Evolutionary conservation across 2,113 vertebrate genomes (phyloP), one percentile per base, ranked within the genome.

Genomic region (Dipodomys merriami): DNA sequence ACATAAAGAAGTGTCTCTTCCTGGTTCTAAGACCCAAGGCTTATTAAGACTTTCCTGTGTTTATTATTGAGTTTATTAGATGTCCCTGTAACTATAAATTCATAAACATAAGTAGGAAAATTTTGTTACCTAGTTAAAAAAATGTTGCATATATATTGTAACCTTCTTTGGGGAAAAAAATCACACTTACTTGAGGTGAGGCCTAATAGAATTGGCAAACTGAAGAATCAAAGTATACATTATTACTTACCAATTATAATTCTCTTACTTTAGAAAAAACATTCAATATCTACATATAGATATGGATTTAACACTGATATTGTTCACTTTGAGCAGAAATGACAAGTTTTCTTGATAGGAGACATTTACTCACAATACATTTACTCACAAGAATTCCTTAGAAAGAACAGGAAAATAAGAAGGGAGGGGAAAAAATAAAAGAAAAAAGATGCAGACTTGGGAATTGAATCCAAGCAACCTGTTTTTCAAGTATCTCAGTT

Each of bases 261-360:
- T 12, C 6, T 74, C 64, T 62, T 81, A 57, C 33, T 89, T 83
- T 44, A 27, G 60, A 92, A 46, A 57, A 1, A 2, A 2, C 39
- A 39, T 23, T 81, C 15, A n/a, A 64, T 77, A 85, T 60, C 27
- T 27, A 62, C 13, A 30, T 13, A 46, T 53, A n/a, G 29, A 25
- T 44, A 0, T 82, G 60, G 39, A 78, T 33, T 91, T 91, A 79
- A 91, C 85, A 44, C 72, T 65, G 15, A 39, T 69, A 88, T 57
- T 25, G 67, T 6, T 93, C 33, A 25, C 57, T 57, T 33, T 1
- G 20, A 87, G 16, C 19, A 20, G 53, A 23, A 81, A 19, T 68
- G 74, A 91, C 4, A 6, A n/a, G 73, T 3, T 78, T 93, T 33
- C 22, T 88, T 86, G 30, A n/a, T 39, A 35, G 27, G 10, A 91